Percentiles rank a stretch among this genome's conserved stretches.
Conservation (phyloP, 2,113 vertebrate genomes). For the Pristiophorus japonicus region DNA sequence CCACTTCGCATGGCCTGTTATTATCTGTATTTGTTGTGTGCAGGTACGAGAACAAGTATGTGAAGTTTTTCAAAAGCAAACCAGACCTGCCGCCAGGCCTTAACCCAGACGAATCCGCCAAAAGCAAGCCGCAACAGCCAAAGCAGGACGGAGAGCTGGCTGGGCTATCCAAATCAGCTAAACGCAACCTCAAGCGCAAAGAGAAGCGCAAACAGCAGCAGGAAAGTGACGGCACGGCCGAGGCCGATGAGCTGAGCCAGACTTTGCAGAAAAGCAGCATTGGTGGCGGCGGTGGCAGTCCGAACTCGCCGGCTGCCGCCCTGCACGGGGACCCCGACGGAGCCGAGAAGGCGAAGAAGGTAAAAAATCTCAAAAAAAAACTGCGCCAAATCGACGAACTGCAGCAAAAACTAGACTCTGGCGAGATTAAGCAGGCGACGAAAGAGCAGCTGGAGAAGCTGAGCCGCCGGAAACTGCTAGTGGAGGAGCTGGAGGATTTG, state of each 20-base stretch:
- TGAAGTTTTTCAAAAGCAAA: slow-evolving; percentile 94
- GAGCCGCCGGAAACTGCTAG: slow-evolving; percentile 60
- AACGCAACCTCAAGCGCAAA: slow-evolving; percentile 87
- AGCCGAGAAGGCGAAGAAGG: slow-evolving; percentile 69
- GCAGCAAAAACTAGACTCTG: slow-evolving; percentile 75
- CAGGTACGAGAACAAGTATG: slow-evolving; percentile 94
- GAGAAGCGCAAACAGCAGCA: slow-evolving; percentile 83
- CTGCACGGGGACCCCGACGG: neutral
- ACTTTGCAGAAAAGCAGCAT: slow-evolving; percentile 62
- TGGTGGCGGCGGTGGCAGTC: slow-evolving; percentile 18
- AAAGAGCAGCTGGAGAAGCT: slow-evolving; percentile 87
- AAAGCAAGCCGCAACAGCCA: slow-evolving; percentile 47
- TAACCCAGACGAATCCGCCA: slow-evolving; percentile 52
- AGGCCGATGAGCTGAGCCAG: slow-evolving; percentile 48
- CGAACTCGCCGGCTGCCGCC: neutral
- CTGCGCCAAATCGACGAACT: slow-evolving; percentile 83
- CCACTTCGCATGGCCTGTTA: slow-evolving; percentile 26
- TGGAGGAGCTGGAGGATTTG: slow-evolving; percentile 71
- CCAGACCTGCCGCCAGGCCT: slow-evolving; percentile 83
- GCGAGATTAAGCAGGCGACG: slow-evolving; percentile 73
- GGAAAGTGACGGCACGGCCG: slow-evolving; percentile 46
- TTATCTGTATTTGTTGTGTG: slow-evolving; percentile 41
- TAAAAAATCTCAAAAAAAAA: slow-evolving; percentile 87
- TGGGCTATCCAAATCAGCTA: slow-evolving; percentile 77
- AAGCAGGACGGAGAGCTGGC: slow-evolving; percentile 48